phyloP scores from a whole-genome alignment of 2,888 invertebrate species.

The Machimus atricapillus region DNA sequence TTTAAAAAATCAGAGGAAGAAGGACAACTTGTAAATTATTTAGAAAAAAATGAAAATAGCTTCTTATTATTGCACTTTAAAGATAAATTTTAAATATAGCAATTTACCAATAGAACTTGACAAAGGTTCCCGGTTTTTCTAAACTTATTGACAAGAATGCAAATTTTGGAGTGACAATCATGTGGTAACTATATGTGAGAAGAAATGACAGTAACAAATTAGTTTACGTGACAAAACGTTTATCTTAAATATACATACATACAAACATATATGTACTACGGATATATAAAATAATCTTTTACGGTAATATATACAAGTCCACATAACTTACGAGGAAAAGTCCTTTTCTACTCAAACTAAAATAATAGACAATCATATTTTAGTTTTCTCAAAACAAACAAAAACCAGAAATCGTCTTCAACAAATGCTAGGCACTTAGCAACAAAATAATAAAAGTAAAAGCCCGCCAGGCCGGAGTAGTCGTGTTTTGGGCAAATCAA shows the following conservation, averaged over 20 bases:
- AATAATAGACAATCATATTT: not conserved
- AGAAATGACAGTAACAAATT: too few relatives aligned
- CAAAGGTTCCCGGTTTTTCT: too few relatives aligned
- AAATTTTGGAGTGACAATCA: too few relatives aligned
- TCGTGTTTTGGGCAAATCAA: not conserved
- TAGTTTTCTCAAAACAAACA: not conserved
- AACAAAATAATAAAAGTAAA: not conserved
- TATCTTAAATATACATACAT: not conserved
- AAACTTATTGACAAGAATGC: too few relatives aligned
- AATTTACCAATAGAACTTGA: too few relatives aligned
- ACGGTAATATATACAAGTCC: too few relatives aligned
- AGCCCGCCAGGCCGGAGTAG: not conserved
- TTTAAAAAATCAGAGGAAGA: too few relatives aligned
- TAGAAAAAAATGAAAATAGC: too few relatives aligned
- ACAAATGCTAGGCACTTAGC: not conserved
- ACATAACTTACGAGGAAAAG: not conserved
- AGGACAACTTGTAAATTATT: too few relatives aligned
- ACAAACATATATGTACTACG: not conserved
- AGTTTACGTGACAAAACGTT: not conserved
- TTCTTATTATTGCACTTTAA: not conserved
- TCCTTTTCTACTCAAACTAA: not conserved
- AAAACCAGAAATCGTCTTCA: not conserved
- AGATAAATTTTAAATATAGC: too few relatives aligned
- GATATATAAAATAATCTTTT: too few relatives aligned
- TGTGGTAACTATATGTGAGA: too few relatives aligned